A percentile compares a stretch with the other conserved stretches of the same genome.
Conservation (phyloP, 2,888 invertebrate genomes). For the Galerucella nymphaeae region DNA sequence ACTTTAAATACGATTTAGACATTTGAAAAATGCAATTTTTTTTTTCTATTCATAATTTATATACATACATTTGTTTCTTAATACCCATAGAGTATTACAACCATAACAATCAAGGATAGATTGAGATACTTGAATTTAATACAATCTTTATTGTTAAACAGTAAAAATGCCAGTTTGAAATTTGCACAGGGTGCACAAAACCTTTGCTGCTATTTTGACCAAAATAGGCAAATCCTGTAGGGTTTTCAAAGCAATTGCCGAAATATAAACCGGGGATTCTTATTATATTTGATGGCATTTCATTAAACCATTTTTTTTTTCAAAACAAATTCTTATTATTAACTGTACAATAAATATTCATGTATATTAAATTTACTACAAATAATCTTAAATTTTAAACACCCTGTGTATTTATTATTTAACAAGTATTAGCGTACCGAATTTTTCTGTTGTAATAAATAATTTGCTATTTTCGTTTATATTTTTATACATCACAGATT, state of each 20-base stretch:
- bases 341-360: slow-evolving; percentile 2
- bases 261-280: background rate
- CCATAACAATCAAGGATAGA: background rate
- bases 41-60: background rate
- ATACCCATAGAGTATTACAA: background rate
- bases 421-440: background rate
- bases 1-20: slow-evolving; percentile 4
- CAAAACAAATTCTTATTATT: background rate
- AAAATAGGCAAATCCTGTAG: background rate
- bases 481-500: slow-evolving; percentile 17
- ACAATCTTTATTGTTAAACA: background rate
- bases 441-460: background rate
- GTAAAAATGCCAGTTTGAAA: background rate
- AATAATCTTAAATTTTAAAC: background rate
- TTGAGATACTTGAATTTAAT: background rate
- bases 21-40: background rate
- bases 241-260: too few relatives aligned
- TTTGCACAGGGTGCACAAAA: background rate
- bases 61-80: background rate
- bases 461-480: slow-evolving; percentile 11
- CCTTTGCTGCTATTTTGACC: background rate
- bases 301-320: background rate
- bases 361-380: background rate
- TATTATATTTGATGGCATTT: background rate
- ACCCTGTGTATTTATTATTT: slow-evolving; percentile 2